Percentiles rank a stretch among this genome's conserved stretches.
phyloP scores from a whole-genome alignment of 2,797 vertebrate genomes.

The Manis javanica region DNA sequence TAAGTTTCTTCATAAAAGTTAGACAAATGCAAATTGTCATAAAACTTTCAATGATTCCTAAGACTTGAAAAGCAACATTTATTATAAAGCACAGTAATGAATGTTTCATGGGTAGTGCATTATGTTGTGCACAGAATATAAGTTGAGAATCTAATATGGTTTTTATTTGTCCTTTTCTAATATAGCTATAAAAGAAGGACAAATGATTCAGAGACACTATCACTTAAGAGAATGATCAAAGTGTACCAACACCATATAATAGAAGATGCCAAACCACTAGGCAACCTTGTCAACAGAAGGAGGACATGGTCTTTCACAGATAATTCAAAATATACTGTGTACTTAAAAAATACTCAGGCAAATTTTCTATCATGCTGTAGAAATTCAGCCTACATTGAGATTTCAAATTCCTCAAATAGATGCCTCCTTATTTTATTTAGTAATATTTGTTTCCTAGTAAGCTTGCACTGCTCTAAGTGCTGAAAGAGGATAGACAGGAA shows the following conservation, averaged over 20 bases:
- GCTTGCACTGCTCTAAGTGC: not conserved
- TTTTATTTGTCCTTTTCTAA: not conserved
- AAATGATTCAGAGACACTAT: not conserved
- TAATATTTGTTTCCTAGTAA: not conserved
- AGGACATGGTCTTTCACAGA: not conserved
- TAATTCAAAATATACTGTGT: not conserved
- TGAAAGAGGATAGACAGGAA: not conserved
- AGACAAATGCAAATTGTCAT: slow-evolving; percentile 28
- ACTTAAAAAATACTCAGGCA: not conserved
- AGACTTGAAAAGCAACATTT: slow-evolving; percentile 48
- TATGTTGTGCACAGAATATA: not conserved
- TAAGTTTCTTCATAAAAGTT: slow-evolving; percentile 40
- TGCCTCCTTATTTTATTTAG: not conserved
- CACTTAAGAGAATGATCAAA: not conserved
- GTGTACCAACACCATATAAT: not conserved
- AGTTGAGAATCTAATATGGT: not conserved
- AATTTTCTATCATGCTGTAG: not conserved
- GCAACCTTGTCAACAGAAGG: not conserved
- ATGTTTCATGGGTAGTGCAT: slow-evolving; percentile 15
- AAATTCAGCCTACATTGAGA: not conserved
- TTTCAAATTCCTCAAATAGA: not conserved
- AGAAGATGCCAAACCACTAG: not conserved
- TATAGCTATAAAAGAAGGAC: not conserved
- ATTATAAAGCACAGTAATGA: slow-evolving; percentile 29
- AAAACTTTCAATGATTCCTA: slow-evolving; percentile 40